Conservation (phyloP, 2,113 vertebrate species). For the Amphiprion ocellaris region DNA sequence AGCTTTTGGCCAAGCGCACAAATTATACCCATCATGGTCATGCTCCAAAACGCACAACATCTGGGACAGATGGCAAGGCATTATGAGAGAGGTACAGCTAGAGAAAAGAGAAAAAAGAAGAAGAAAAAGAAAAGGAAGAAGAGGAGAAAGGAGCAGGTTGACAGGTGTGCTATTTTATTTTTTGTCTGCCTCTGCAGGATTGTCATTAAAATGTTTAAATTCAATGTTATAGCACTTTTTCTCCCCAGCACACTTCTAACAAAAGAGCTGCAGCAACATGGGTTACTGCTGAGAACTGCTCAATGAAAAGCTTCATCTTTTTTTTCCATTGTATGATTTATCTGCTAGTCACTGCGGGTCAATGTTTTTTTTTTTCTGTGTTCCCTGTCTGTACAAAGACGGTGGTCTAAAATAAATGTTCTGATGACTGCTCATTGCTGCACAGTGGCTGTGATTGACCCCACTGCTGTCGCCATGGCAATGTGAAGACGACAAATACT, state of each 20-base stretch:
- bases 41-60: slow-evolving; percentile 66
- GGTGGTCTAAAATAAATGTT: slow-evolving; percentile 35
- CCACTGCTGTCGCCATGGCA: slow-evolving; percentile 62
- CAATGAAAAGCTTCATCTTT: slow-evolving; percentile 51
- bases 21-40: slow-evolving; percentile 27
- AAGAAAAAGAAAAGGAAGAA: neutral
- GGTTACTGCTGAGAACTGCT: slow-evolving; percentile 14
- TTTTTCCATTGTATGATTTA: slow-evolving; percentile 56
- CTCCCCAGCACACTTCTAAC: neutral
- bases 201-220: slow-evolving; percentile 33
- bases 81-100: slow-evolving; percentile 54
- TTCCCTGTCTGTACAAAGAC: slow-evolving; percentile 28
- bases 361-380: slow-evolving; percentile 50
- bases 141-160: slow-evolving; percentile 29
- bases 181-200: slow-evolving; percentile 40
- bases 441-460: slow-evolving; percentile 62
- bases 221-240: slow-evolving; percentile 11
- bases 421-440: slow-evolving; percentile 51
- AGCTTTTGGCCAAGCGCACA: slow-evolving; percentile 20
- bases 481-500: slow-evolving; percentile 56
- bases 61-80: slow-evolving; percentile 69
- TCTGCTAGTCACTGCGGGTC: slow-evolving; percentile 41
- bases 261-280: slow-evolving; percentile 16
- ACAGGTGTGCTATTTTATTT: slow-evolving; percentile 53
- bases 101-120: too few relatives aligned